Evolutionary conservation across 2,888 invertebrate genomes (phyloP).

Genomic region (Chelonus formosanus): DNA sequence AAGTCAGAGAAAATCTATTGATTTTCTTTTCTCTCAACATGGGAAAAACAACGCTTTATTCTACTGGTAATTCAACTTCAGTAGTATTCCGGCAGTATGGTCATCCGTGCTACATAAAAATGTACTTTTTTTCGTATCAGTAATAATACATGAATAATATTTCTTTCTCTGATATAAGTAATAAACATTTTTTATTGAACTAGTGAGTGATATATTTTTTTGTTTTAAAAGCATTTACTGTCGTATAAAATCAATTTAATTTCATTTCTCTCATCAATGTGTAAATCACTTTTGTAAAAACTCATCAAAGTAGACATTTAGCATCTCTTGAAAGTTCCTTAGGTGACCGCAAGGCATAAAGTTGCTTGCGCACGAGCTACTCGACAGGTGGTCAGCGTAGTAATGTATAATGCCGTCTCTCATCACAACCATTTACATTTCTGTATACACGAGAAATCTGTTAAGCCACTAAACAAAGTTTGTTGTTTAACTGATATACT

Average conservation of each 20-base stretch:
- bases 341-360: constrained; percentile 15
- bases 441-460: constrained; percentile 12
- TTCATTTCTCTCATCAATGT: neutral
- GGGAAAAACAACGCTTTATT: no score
- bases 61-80: no score
- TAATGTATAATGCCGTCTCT: constrained; percentile 8
- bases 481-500: constrained; percentile 11
- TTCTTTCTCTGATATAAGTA: no score
- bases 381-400: constrained; percentile 25
- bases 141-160: no score
- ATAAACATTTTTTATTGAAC: no score
- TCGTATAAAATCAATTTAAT: neutral
- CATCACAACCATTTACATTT: constrained; percentile 11
- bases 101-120: no score
- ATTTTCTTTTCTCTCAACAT: no score
- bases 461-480: constrained; percentile 19
- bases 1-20: no score
- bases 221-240: no score
- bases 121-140: no score
- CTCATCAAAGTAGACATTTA: constrained; percentile 3
- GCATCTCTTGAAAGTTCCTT: constrained; percentile 15
- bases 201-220: no score
- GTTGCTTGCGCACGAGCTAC: constrained; percentile 13
- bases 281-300: constrained; percentile 4
- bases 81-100: no score